Evolutionary conservation across 2,888 invertebrate species (phyloP).

Genomic region (Plebejus anna): DNA sequence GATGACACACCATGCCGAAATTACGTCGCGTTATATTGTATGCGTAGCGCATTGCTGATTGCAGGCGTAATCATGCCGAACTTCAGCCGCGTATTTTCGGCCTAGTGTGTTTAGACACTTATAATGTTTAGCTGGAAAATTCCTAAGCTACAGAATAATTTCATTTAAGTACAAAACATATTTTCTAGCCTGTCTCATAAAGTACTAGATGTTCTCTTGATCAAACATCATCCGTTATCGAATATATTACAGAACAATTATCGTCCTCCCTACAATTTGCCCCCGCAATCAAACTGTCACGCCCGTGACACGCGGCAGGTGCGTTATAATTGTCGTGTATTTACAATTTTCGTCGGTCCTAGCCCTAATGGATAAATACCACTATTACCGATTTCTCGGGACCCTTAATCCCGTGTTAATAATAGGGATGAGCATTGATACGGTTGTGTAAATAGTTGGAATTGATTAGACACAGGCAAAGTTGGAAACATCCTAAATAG

Average conservation of each 20-base stretch:
- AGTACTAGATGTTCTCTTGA: background rate
- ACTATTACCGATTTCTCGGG: slow-evolving; percentile 9
- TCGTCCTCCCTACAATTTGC: background rate
- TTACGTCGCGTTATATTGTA: no score
- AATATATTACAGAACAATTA: background rate
- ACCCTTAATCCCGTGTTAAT: background rate
- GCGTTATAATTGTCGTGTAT: slow-evolving; percentile 11
- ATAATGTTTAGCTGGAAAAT: no score
- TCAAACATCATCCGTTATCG: background rate
- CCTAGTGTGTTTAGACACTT: no score
- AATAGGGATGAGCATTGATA: background rate
- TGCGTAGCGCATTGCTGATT: no score
- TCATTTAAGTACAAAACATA: background rate
- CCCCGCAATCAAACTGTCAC: slow-evolving; percentile 22
- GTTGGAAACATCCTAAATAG: no score
- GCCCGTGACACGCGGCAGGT: slow-evolving; percentile 4
- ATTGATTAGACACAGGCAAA: background rate
- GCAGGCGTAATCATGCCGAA: no score
- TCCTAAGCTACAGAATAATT: background rate
- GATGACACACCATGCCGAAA: no score
- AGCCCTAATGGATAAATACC: slow-evolving; percentile 4
- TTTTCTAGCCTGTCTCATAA: background rate
- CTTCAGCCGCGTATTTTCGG: no score
- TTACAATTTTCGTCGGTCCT: slow-evolving; percentile 16
- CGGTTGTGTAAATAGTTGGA: background rate